Conservation (phyloP, 2,113 vertebrate species). For the Tetrax tetrax region DNA sequence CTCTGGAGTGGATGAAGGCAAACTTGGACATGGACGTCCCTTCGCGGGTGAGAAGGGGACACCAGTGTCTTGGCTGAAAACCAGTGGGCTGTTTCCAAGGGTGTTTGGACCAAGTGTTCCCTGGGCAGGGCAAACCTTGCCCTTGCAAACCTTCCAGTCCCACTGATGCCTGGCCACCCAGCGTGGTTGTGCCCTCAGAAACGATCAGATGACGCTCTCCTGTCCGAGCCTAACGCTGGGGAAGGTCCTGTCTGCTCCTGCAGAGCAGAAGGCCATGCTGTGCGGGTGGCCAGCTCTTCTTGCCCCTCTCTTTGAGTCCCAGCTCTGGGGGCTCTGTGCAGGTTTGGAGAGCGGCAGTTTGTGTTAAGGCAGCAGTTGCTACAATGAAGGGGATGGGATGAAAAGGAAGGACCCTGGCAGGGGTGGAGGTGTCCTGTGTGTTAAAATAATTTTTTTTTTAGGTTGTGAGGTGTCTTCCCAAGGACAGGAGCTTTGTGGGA, state of each 20-base stretch:
- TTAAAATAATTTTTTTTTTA: rapidly evolving
- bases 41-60: neutral
- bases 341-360: neutral
- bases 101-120: neutral
- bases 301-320: neutral
- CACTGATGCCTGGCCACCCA: rapidly evolving
- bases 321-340: neutral
- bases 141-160: neutral
- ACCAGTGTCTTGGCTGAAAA: neutral
- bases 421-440: neutral
- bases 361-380: neutral
- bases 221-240: neutral
- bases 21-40: neutral
- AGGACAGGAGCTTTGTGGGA: neutral
- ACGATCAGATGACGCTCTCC: rapidly evolving
- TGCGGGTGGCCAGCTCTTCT: rapidly evolving
- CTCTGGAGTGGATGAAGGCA: neutral
- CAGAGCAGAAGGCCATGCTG: neutral
- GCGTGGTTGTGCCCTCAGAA: neutral
- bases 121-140: neutral
- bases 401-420: neutral
- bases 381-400: neutral
- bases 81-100: neutral
- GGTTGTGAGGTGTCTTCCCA: neutral
- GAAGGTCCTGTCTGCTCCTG: neutral